These are phyloP conservation scores for Anthonomus grandis DNA, from an alignment of 1,140 invertebrate genomes.

Conservation along the genomic window DNA sequence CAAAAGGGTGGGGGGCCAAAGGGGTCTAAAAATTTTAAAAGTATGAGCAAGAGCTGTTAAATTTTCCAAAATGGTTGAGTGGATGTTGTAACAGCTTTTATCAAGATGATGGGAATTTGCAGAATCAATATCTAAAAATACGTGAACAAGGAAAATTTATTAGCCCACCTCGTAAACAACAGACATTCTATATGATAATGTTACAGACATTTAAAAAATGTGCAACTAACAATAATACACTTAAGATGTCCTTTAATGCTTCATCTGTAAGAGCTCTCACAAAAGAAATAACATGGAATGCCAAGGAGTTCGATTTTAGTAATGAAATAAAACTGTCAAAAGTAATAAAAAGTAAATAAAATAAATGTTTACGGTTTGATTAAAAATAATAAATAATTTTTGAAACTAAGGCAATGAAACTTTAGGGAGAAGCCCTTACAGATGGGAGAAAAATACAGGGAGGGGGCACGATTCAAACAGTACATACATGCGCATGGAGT, in stretches of 20 bases:
- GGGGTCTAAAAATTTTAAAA: slow-evolving; percentile 3
- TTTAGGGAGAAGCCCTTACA: slow-evolving; percentile 17
- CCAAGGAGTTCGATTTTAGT: no score
- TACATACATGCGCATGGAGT: slow-evolving; percentile 28
- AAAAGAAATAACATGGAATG: no score
- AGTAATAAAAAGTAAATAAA: no score
- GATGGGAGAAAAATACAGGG: slow-evolving; percentile 26
- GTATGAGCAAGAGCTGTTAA: not conserved
- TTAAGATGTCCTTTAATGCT: slow-evolving; percentile 29
- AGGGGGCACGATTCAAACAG: slow-evolving; percentile 29
- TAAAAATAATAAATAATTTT: not conserved
- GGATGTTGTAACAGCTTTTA: no score
- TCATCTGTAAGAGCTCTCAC: slow-evolving; percentile 27
- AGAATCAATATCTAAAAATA: not conserved
- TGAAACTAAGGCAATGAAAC: not conserved
- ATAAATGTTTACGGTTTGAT: no score
- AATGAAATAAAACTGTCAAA: no score
- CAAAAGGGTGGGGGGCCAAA: not conserved
- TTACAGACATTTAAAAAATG: slow-evolving; percentile 35
- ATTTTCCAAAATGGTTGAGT: no score
- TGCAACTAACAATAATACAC: slow-evolving; percentile 43
- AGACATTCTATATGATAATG: slow-evolving; percentile 22
- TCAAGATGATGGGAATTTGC: no score
- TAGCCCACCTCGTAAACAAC: slow-evolving; percentile 7
- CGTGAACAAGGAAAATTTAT: slow-evolving; percentile 1